Conservation (phyloP, 1,140 invertebrate species). For the Monomorium pharaonis region DNA sequence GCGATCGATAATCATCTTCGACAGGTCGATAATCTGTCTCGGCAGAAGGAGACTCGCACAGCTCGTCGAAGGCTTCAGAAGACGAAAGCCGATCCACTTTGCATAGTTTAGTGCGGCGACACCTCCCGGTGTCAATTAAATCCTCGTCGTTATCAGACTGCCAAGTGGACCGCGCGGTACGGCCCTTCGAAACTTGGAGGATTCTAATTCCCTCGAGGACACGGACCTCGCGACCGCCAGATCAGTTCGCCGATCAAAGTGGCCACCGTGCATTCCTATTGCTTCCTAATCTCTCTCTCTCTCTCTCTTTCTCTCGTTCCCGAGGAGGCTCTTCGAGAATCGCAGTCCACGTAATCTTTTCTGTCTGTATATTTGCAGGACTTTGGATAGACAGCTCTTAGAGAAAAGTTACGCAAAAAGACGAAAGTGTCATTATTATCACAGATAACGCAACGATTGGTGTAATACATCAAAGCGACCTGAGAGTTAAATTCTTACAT, state of each 20-base stretch:
- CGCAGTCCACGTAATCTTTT: neutral
- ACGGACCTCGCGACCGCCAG: neutral
- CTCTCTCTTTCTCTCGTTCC: too few relatives aligned
- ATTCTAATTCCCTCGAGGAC: conserved; percentile 49
- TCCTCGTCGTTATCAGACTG: conserved; percentile 67
- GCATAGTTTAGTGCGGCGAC: conserved; percentile 82
- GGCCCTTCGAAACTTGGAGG: conserved; percentile 44
- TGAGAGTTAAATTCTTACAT: neutral
- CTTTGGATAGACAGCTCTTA: neutral
- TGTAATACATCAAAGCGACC: neutral
- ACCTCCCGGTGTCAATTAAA: conserved; percentile 82
- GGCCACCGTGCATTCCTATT: conserved; percentile 67
- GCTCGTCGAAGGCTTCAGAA: conserved; percentile 39
- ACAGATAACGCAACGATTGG: neutral
- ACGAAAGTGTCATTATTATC: neutral
- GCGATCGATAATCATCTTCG: conserved; percentile 30
- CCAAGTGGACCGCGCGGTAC: conserved; percentile 51
- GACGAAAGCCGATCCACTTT: conserved; percentile 75
- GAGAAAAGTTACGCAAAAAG: neutral
- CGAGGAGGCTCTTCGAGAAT: conserved; percentile 17
- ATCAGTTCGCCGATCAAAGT: conserved; percentile 70
- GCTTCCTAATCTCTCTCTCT: conserved; percentile 73
- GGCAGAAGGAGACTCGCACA: neutral
- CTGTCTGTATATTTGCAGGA: neutral
- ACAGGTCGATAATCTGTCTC: conserved; percentile 8